Percentiles rank a stretch among this genome's conserved stretches.
Conservation (phyloP, 2,888 invertebrate species). For the Lasioglossum villosulum region DNA sequence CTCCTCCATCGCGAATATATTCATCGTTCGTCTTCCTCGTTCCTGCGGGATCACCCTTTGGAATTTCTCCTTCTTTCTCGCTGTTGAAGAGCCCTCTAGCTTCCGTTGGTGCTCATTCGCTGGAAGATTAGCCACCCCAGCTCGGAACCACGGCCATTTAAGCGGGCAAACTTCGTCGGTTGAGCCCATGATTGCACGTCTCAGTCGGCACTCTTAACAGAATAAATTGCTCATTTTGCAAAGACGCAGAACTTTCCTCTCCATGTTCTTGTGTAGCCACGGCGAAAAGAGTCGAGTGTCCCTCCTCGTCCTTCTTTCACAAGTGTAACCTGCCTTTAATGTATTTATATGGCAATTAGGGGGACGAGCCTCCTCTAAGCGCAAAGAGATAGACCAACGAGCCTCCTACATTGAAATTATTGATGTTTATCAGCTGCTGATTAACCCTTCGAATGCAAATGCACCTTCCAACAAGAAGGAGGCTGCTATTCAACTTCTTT, state of each 20-base stretch:
- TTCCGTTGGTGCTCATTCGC: constrained; percentile 69
- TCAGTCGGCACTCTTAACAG: constrained; percentile 66
- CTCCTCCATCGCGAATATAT: constrained; percentile 13
- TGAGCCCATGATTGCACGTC: constrained; percentile 71
- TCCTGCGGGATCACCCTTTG: constrained; percentile 20
- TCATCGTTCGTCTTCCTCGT: constrained; percentile 31
- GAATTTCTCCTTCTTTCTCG: constrained; percentile 35
- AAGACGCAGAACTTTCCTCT: constrained; percentile 49
- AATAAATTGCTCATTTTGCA: constrained; percentile 72
- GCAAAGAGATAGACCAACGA: background rate
- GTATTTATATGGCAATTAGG: constrained; percentile 38
- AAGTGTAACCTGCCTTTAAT: constrained; percentile 9
- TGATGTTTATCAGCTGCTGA: background rate
- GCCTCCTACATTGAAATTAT: background rate
- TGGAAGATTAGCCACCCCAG: constrained; percentile 74
- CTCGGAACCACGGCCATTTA: constrained; percentile 72
- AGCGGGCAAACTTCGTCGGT: constrained; percentile 70
- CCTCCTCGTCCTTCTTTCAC: constrained; percentile 1
- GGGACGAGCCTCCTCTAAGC: background rate
- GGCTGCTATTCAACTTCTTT: no score
- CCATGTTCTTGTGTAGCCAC: background rate
- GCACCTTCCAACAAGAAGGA: background rate
- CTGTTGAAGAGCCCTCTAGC: constrained; percentile 45
- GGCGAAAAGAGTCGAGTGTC: constrained; percentile 12
- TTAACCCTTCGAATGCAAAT: background rate